A percentile compares a stretch with the other conserved stretches of the same genome.
These are phyloP conservation scores for Tryphoninae sp. DNA, from an alignment of 2,888 invertebrate genomes.

Conservation along the genomic window DNA sequence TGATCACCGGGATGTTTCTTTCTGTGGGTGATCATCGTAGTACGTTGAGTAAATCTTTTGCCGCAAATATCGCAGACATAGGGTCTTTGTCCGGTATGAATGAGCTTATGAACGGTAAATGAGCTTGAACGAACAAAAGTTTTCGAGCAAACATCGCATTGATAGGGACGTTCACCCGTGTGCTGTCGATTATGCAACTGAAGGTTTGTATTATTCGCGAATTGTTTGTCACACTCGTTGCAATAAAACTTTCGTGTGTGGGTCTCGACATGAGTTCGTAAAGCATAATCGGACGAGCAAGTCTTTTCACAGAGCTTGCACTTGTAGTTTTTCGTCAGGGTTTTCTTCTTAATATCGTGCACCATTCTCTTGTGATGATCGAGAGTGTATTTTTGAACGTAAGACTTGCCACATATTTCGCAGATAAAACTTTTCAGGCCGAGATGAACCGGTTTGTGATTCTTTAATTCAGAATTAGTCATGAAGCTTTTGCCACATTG, in stretches of 20 bases:
- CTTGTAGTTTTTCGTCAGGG: constrained; percentile 41
- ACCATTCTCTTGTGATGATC: constrained; percentile 26
- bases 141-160: constrained; percentile 76
- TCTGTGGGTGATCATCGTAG: constrained; percentile 59
- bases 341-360: constrained; percentile 51
- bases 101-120: constrained; percentile 20
- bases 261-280: constrained; percentile 13
- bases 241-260: constrained; percentile 32
- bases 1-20: constrained; percentile 36
- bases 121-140: constrained; percentile 75
- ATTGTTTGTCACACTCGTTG: constrained; percentile 38
- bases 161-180: constrained; percentile 77
- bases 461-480: constrained; percentile 50
- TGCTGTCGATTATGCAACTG: constrained; percentile 77
- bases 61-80: constrained; percentile 53
- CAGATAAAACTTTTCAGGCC: constrained; percentile 56
- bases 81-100: constrained; percentile 49
- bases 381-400: constrained; percentile 30
- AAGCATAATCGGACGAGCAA: constrained; percentile 41
- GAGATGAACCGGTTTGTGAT: constrained; percentile 55
- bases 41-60: constrained; percentile 49
- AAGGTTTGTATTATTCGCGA: constrained; percentile 67
- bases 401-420: constrained; percentile 64
- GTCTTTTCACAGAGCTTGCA: constrained; percentile 54
- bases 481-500: constrained; percentile 58